Conservation (phyloP, 2,113 vertebrate genomes). For the Carassius gibelio region DNA sequence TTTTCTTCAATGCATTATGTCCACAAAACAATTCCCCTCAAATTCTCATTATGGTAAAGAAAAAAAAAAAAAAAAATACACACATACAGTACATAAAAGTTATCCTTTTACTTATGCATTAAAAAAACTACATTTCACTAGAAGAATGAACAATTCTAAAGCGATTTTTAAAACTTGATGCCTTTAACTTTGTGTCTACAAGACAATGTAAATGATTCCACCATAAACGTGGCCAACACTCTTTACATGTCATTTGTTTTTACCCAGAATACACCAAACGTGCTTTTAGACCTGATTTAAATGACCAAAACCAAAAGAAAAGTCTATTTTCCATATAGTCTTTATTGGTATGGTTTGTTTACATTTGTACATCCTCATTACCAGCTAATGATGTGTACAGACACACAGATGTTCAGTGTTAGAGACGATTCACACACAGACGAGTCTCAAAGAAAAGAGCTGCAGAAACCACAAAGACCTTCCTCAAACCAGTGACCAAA, state of each 20-base stretch:
- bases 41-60: too few relatives aligned
- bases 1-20: too few relatives aligned
- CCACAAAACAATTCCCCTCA: too few relatives aligned
- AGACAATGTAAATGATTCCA: neutral
- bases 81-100: too few relatives aligned
- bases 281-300: neutral
- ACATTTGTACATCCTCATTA: constrained; percentile 45
- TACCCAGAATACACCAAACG: neutral
- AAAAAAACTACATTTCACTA: too few relatives aligned
- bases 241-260: neutral
- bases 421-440: constrained; percentile 1
- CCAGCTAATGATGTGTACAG: constrained; percentile 29
- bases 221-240: neutral
- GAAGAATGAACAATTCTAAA: too few relatives aligned
- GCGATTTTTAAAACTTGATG: neutral
- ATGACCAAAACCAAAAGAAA: neutral
- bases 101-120: too few relatives aligned
- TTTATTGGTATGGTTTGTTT: constrained; percentile 39
- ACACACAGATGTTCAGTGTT: constrained; percentile 30
- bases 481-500: neutral
- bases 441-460: constrained; percentile 17
- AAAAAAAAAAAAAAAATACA: too few relatives aligned
- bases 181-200: neutral
- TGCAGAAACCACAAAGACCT: neutral
- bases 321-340: neutral